phyloP scores from a whole-genome alignment of 2,797 vertebrate genomes.

The Halcyon smyrnensis region DNA sequence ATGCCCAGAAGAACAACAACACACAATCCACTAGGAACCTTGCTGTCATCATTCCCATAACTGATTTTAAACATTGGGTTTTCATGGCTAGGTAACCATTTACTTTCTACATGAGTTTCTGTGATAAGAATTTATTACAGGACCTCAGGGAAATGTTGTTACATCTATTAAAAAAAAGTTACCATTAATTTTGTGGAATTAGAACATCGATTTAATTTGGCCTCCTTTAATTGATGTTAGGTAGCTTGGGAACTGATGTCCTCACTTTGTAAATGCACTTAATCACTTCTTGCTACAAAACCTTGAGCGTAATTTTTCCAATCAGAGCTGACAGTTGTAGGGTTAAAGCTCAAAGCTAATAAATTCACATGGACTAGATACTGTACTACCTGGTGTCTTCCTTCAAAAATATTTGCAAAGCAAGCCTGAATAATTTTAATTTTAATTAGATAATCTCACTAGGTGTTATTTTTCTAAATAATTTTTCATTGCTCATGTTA shows the following conservation, averaged over 20 bases:
- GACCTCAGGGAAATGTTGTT: slow-evolving; percentile 75
- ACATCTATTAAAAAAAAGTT: slow-evolving; percentile 76
- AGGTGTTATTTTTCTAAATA: slow-evolving; percentile 10
- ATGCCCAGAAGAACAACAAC: neutral
- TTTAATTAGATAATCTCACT: slow-evolving; percentile 28
- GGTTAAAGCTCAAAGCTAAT: slow-evolving; percentile 69
- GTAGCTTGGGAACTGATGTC: slow-evolving; percentile 73
- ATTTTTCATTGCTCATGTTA: slow-evolving; percentile 34
- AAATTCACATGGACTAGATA: slow-evolving; percentile 20
- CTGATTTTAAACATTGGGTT: slow-evolving; percentile 34
- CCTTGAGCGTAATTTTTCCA: slow-evolving; percentile 43
- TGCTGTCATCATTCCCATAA: neutral
- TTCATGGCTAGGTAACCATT: slow-evolving; percentile 66
- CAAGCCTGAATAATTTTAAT: slow-evolving; percentile 23
- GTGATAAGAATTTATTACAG: slow-evolving; percentile 76
- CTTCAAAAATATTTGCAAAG: neutral
- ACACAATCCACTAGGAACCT: neutral
- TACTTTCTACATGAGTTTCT: slow-evolving; percentile 52
- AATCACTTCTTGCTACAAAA: slow-evolving; percentile 71
- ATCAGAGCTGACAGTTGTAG: slow-evolving; percentile 61
- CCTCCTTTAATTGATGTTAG: slow-evolving; percentile 78
- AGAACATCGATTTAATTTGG: slow-evolving; percentile 77
- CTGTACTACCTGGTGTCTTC: neutral
- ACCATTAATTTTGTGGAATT: slow-evolving; percentile 78
- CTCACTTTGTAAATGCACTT: slow-evolving; percentile 74